Percentiles rank a stretch among this genome's conserved stretches.
phyloP scores from a whole-genome alignment of 2,888 invertebrate species.

The Spilarctia lutea region DNA sequence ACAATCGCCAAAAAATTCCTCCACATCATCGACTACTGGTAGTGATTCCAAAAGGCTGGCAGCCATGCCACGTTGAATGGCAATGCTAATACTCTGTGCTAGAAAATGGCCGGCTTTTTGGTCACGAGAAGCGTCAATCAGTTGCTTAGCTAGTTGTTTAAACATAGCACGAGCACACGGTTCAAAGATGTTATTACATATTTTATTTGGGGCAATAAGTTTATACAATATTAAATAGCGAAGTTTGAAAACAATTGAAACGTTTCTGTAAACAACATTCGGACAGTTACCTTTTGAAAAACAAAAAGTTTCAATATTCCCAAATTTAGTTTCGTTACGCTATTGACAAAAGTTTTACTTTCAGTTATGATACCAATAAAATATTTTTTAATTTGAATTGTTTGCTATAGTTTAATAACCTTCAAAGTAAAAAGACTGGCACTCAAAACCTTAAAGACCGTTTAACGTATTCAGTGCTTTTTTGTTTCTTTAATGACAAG shows the following conservation, averaged over 20 bases:
- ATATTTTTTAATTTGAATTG: slow-evolving; percentile 20
- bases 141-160: too few relatives aligned
- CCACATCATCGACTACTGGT: too few relatives aligned
- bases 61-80: too few relatives aligned
- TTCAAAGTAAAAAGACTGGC: slow-evolving; percentile 1
- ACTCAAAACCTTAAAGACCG: slow-evolving; percentile 2
- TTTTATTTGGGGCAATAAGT: too few relatives aligned
- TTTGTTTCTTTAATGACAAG: slow-evolving; percentile 24
- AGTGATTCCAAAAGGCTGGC: too few relatives aligned
- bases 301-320: not conserved
- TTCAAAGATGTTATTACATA: too few relatives aligned
- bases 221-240: not conserved
- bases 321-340: slow-evolving; percentile 14
- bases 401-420: slow-evolving; percentile 29
- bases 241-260: not conserved
- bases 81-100: too few relatives aligned
- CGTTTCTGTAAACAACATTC: not conserved
- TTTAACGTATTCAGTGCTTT: slow-evolving; percentile 16
- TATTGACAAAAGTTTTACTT: slow-evolving; percentile 25
- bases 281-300: not conserved
- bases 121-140: too few relatives aligned
- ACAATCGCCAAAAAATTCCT: too few relatives aligned
- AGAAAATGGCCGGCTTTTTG: too few relatives aligned
- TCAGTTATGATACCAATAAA: slow-evolving; percentile 33
- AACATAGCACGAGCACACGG: too few relatives aligned